Evolutionary conservation across 2,113 vertebrate genomes (phyloP).

Genomic region (Thymallus thymallus): DNA sequence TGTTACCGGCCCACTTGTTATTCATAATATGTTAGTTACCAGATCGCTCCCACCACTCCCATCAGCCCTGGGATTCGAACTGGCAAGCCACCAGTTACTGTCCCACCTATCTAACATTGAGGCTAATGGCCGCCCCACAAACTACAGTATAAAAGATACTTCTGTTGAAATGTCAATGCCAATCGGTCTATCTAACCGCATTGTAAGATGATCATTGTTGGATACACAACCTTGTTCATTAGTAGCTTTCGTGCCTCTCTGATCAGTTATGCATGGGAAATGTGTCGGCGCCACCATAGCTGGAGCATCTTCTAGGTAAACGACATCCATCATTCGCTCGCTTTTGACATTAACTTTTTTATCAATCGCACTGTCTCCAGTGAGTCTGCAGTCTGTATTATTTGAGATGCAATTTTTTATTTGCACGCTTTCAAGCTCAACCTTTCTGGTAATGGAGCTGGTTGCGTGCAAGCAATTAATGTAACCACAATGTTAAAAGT

Average conservation of each 20-base stretch:
- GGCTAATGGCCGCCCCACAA: no score
- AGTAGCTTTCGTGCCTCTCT: background rate
- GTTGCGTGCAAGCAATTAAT: conserved; percentile 75
- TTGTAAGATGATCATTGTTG: background rate
- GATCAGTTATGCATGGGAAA: conserved; percentile 7
- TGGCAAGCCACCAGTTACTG: no score
- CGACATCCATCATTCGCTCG: conserved; percentile 70
- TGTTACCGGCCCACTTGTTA: no score
- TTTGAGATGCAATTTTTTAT: conserved; percentile 77
- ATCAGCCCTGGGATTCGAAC: no score
- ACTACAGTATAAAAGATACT: no score
- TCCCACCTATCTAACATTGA: no score
- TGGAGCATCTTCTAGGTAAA: conserved; percentile 64
- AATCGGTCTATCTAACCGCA: conserved; percentile 19
- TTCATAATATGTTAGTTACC: no score
- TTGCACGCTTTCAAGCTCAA: conserved; percentile 71
- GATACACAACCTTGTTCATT: conserved; percentile 8
- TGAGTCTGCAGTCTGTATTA: conserved; percentile 76
- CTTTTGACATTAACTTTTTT: conserved; percentile 76
- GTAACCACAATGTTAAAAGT: conserved; percentile 80
- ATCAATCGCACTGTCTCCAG: conserved; percentile 78
- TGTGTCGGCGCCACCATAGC: conserved; percentile 28
- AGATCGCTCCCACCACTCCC: no score
- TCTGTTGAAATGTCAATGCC: background rate
- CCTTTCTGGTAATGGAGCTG: conserved; percentile 77